A percentile compares a stretch with the other conserved stretches of the same genome.
phyloP scores from a whole-genome alignment of 2,888 invertebrate genomes.

The Schrankia costaestrigalis region DNA sequence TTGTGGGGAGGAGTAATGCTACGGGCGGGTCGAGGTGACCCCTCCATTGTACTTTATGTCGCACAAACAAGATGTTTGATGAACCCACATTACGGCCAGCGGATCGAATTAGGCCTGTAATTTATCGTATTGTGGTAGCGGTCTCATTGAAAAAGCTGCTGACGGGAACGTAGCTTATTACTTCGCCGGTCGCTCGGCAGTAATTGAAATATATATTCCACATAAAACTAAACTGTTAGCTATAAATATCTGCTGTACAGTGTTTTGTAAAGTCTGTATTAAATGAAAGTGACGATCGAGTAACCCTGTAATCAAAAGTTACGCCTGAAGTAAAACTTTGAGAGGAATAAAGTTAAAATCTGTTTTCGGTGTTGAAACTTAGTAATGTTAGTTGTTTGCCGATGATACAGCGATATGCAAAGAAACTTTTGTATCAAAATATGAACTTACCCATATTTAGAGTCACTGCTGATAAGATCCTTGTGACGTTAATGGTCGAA shows the following conservation, averaged over 20 bases:
- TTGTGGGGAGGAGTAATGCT: slow-evolving; percentile 56
- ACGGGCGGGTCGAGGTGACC: slow-evolving; percentile 42
- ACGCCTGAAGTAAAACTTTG: slow-evolving; percentile 31
- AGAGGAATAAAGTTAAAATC: slow-evolving; percentile 32
- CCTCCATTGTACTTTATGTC: slow-evolving; percentile 61
- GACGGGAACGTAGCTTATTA: slow-evolving; percentile 22
- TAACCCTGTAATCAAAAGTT: too few relatives aligned
- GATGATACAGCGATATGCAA: slow-evolving; percentile 48
- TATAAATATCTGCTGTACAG: slow-evolving; percentile 14
- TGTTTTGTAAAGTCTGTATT: slow-evolving; percentile 16
- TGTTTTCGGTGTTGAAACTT: slow-evolving; percentile 32
- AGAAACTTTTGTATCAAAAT: slow-evolving; percentile 38
- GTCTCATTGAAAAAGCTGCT: slow-evolving; percentile 37
- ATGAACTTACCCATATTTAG: slow-evolving; percentile 50
- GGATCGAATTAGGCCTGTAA: slow-evolving; percentile 63
- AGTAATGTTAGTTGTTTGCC: slow-evolving; percentile 26
- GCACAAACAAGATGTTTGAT: slow-evolving; percentile 74
- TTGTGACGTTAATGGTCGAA: slow-evolving; percentile 45
- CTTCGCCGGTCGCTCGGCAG: slow-evolving; percentile 10
- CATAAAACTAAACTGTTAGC: slow-evolving; percentile 16
- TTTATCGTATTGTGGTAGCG: slow-evolving; percentile 50
- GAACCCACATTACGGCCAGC: slow-evolving; percentile 63
- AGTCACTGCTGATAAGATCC: slow-evolving; percentile 40
- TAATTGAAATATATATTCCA: slow-evolving; percentile 26
- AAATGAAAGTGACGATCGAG: slow-evolving; percentile 17